Percentiles rank a stretch among this genome's conserved stretches.
phyloP scores from a whole-genome alignment of 2,797 vertebrate species.

The Thamnophis elegans region DNA sequence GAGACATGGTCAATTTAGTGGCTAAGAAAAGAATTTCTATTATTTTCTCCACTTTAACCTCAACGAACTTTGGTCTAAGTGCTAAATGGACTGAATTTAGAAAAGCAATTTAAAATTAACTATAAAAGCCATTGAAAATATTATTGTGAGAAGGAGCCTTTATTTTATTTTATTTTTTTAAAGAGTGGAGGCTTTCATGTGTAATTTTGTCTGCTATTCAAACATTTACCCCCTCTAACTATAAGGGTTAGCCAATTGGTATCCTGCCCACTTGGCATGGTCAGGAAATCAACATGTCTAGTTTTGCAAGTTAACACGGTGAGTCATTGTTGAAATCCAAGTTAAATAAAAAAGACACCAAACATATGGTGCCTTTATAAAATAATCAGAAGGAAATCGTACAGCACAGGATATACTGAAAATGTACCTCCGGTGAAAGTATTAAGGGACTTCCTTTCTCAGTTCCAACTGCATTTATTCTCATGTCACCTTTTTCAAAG shows the following conservation, averaged over 20 bases:
- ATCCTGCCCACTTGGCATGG: constrained; percentile 59
- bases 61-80: background rate
- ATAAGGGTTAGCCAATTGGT: constrained; percentile 49
- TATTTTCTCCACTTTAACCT: background rate
- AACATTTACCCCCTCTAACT: constrained; percentile 51
- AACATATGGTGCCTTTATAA: constrained; percentile 24
- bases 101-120: constrained; percentile 38
- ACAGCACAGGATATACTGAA: constrained; percentile 16
- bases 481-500: constrained; percentile 7
- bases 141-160: background rate
- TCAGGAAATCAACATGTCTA: constrained; percentile 53
- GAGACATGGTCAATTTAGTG: background rate
- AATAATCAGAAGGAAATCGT: constrained; percentile 19
- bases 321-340: constrained; percentile 59
- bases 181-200: constrained; percentile 52
- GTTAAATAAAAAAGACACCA: constrained; percentile 44
- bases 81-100: constrained; percentile 20
- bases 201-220: constrained; percentile 64
- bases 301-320: constrained; percentile 64
- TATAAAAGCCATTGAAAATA: constrained; percentile 22
- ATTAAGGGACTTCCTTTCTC: constrained; percentile 13
- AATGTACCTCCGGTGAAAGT: constrained; percentile 8
- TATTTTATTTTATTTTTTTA: constrained; percentile 14
- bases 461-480: constrained; percentile 6
- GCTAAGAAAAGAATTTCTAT: background rate